phyloP scores from a whole-genome alignment of 2,888 invertebrate species.

The Drosophila melanosoma region DNA sequence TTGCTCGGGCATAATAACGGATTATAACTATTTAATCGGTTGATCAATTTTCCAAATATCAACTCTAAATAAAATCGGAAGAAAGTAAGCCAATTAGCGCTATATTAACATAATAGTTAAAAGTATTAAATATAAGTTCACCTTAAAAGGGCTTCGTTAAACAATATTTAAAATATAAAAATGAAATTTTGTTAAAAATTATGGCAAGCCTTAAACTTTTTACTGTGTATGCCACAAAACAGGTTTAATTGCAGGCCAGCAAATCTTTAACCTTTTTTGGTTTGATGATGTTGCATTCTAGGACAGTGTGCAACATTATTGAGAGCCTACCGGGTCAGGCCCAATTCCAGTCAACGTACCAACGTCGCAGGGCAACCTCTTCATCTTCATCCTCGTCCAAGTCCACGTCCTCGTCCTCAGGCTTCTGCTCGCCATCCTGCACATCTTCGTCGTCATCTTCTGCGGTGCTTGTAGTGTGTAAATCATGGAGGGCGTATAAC shows the following conservation, averaged over 20 bases:
- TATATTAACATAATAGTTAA: no score
- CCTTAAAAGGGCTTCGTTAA: neutral
- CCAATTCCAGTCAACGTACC: constrained; percentile 42
- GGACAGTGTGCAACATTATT: constrained; percentile 40
- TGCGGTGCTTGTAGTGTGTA: constrained; percentile 55
- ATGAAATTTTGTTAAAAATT: neutral
- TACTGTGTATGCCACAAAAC: neutral
- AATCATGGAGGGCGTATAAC: constrained; percentile 80
- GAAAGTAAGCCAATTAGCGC: no score
- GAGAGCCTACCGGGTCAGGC: constrained; percentile 42
- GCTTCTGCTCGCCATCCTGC: neutral
- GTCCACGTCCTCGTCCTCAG: constrained; percentile 8
- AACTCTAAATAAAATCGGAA: neutral
- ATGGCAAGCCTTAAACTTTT: neutral
- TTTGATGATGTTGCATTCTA: neutral
- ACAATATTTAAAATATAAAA: neutral
- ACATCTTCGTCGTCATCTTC: neutral
- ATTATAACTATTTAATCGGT: neutral
- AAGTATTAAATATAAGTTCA: no score
- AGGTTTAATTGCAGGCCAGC: neutral
- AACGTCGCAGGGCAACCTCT: constrained; percentile 7
- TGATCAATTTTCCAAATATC: neutral
- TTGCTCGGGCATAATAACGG: no score
- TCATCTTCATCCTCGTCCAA: constrained; percentile 3
- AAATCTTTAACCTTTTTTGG: neutral